Evolutionary conservation across 37 sponge, comb jelly and placozoan species (phyloP).

Genomic region (Oscarella lobularis): DNA sequence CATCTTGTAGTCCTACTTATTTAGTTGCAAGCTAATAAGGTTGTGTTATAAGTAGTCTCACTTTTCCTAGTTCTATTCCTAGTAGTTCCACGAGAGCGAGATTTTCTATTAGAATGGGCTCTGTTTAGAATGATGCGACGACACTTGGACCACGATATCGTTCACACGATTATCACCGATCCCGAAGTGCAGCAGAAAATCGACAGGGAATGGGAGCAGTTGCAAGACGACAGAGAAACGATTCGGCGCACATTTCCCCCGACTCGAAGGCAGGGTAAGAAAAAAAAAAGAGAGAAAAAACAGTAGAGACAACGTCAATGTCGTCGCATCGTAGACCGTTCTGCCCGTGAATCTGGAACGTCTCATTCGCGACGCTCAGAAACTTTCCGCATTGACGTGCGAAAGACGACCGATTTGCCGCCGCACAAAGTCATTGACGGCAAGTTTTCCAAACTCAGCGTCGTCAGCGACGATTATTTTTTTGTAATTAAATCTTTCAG

Average conservation of each 20-base stretch:
- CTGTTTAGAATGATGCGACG: constrained; percentile 39
- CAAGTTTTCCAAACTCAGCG: too few relatives aligned
- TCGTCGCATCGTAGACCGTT: background rate
- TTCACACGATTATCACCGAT: constrained; percentile 53
- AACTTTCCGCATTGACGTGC: constrained; percentile 81
- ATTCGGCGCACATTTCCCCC: constrained; percentile 78
- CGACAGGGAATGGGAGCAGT: constrained; percentile 70
- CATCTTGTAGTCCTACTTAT: too few relatives aligned
- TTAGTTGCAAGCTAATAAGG: too few relatives aligned
- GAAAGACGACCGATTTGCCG: constrained; percentile 67
- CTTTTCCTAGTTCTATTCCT: too few relatives aligned
- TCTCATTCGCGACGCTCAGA: constrained; percentile 97
- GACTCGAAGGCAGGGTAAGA: constrained; percentile 62
- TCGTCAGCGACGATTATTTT: constrained; percentile 87
- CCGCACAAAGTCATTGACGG: constrained; percentile 78
- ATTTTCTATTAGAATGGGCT: too few relatives aligned
- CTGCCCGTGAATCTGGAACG: constrained; percentile 77
- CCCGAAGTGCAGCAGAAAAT: constrained; percentile 47
- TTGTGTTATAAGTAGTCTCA: too few relatives aligned
- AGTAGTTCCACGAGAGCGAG: too few relatives aligned
- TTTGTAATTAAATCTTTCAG: too few relatives aligned
- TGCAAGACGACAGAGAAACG: constrained; percentile 68
- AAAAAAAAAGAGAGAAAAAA: background rate
- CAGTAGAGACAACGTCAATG: background rate
- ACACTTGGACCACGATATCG: constrained; percentile 60